Base-by-base conservation (phyloP, 2,113 vertebrate genomes). In the Anarrhichthys ocellatus region DNA sequence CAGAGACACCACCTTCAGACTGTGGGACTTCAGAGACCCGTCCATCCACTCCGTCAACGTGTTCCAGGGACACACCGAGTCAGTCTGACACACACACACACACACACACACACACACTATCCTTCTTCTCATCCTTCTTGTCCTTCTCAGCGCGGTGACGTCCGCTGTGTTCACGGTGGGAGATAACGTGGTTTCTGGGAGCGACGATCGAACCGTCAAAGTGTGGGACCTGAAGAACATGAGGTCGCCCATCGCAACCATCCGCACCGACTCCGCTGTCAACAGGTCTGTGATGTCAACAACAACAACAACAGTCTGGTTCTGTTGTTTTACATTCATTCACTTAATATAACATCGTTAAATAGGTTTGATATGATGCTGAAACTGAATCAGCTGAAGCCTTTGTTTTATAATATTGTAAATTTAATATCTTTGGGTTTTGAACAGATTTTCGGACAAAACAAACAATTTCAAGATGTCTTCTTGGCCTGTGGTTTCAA, bases 161-260 rank as follows among this genome's bases (percentile, higher is more conserved):
- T 99, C 98, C 2, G 98, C 98, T 0, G 97, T 99, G 66, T 99
- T 99, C 94, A 99, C 98, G 3, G 97, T 97, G 86, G 98, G 97
- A 32, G 98, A 99, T 87, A 99, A 99, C 11, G 98, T 99, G 70
- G 98, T 99, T 74, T 99, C 98, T 0, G 98, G 98, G 50, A 99
- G 98, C 7, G 98, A 99, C 63, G 98, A 99, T 83, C 97, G 98
- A 62, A 99, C 98, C 6, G 98, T 99, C 32, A 99, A 99, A 94
- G 98, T 99, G 40, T 99, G 98, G 98, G 98, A 99, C 92, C 92
- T 99, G 90, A 99, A 99, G 93, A 99, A 99, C 91, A 99, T 99
- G 98, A 94, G 98, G 80, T 99, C 97, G 14, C 98, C 98, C 67
- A 99, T 99, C 89, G 98, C 98, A n/a, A 99, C 98, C 3, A 99